phyloP scores from a whole-genome alignment of 2,113 vertebrate genomes.

The Crotalus helleri region DNA sequence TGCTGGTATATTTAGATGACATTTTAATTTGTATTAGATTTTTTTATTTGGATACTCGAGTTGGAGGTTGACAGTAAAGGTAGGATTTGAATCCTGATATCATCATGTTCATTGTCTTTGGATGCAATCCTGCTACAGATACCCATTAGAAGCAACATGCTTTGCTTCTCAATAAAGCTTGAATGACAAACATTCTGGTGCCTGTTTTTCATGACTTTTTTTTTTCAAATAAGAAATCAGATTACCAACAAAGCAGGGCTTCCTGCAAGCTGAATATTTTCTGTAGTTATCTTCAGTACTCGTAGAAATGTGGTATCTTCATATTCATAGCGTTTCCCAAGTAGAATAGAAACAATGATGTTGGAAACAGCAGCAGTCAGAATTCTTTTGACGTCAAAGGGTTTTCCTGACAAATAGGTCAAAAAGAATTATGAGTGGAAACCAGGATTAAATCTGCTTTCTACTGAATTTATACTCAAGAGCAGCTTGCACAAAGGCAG shows the following conservation, averaged over 20 bases:
- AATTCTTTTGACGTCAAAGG: conserved; percentile 42
- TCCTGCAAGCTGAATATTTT: conserved; percentile 41
- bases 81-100: not conserved
- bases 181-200: not conserved
- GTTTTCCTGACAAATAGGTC: conserved; percentile 37
- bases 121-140: not conserved
- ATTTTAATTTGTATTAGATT: too few species aligned
- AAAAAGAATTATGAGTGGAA: not conserved
- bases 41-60: too few species aligned
- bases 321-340: conserved; percentile 59
- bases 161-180: not conserved
- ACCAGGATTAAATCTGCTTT: not conserved
- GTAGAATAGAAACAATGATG: conserved; percentile 51
- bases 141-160: not conserved
- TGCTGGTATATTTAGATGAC: too few species aligned
- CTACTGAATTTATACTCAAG: not conserved
- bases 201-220: not conserved
- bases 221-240: not conserved
- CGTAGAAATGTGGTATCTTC: conserved; percentile 50
- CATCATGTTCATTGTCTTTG: not conserved
- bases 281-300: conserved; percentile 30
- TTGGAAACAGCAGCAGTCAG: conserved; percentile 51
- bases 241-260: conserved; percentile 39
- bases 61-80: too few species aligned
- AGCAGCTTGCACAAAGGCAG: not conserved